Evolutionary conservation across 2,113 vertebrate genomes (phyloP).

Genomic region (Pungitius pungitius): DNA sequence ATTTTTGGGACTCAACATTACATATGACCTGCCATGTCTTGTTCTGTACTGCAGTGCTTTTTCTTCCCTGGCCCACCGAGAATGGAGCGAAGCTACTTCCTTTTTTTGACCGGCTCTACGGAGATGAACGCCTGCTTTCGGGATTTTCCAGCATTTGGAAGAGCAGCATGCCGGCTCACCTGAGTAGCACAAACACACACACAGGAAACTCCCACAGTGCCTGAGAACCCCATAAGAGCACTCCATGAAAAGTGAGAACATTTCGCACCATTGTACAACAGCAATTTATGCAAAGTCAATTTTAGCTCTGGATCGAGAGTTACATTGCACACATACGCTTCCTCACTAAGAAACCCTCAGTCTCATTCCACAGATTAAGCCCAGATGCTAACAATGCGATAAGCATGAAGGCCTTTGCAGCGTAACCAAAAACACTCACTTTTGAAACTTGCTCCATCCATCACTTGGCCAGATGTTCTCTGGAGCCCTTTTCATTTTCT

Average conservation of each 20-base stretch:
- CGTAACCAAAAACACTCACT: conserved; percentile 73
- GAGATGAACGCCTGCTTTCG: conserved; percentile 44
- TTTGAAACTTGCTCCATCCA: conserved; percentile 69
- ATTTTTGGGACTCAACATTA: conserved; percentile 32
- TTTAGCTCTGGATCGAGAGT: conserved; percentile 32
- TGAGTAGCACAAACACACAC: conserved; percentile 30
- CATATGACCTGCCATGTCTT: conserved; percentile 44
- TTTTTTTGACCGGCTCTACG: conserved; percentile 34
- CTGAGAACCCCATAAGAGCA: conserved; percentile 42
- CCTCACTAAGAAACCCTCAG: conserved; percentile 32
- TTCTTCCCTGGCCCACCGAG: conserved; percentile 45
- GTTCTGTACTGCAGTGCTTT: conserved; percentile 47
- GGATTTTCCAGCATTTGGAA: conserved; percentile 42
- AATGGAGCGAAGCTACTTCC: conserved; percentile 51
- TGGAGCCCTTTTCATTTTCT: conserved; percentile 55
- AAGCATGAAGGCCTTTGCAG: conserved; percentile 71
- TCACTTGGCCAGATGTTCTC: conserved; percentile 76
- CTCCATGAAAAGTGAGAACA: conserved; percentile 40
- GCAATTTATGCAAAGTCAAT: conserved; percentile 46
- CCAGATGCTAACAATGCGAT: conserved; percentile 79
- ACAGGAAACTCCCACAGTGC: conserved; percentile 34
- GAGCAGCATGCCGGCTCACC: conserved; percentile 45
- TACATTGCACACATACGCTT: conserved; percentile 35
- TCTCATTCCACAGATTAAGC: conserved; percentile 66
- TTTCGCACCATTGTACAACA: conserved; percentile 26